A percentile compares a stretch with the other conserved stretches of the same genome.
These are phyloP conservation scores for Leontopithecus rosalia DNA, from an alignment of 2,797 vertebrate species.

Conservation along the genomic window DNA sequence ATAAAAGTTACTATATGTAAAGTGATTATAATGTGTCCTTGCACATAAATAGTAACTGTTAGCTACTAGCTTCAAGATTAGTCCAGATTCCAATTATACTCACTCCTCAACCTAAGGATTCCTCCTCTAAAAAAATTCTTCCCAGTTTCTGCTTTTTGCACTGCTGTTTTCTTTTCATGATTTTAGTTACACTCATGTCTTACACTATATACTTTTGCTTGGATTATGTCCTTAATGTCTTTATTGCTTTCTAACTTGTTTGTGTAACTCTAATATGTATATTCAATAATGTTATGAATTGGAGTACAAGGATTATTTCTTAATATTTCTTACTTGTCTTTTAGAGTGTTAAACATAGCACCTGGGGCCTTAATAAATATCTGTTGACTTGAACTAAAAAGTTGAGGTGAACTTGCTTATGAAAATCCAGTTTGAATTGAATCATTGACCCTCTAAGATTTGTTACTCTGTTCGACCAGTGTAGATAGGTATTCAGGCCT, in stretches of 20 bases:
- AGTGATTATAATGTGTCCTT: neutral
- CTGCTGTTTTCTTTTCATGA: neutral
- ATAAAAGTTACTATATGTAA: neutral
- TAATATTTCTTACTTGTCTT: neutral
- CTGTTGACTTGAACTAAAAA: constrained; percentile 9
- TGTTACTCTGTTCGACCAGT: neutral
- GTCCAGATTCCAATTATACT: neutral
- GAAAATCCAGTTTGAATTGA: neutral
- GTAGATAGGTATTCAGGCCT: neutral
- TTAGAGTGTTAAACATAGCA: neutral
- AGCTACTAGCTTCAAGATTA: neutral
- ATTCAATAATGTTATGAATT: neutral
- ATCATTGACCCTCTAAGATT: neutral
- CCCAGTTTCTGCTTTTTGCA: neutral
- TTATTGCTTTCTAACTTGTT: neutral
- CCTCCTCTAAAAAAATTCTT: neutral
- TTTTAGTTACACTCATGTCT: neutral
- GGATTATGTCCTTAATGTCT: neutral
- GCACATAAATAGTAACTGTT: neutral
- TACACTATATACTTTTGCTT: neutral
- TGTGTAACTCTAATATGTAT: neutral
- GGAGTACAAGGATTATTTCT: neutral
- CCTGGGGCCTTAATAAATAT: neutral
- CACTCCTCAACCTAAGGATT: neutral
- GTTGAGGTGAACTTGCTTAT: neutral